Evolutionary conservation across 2,797 vertebrate genomes (phyloP).

Genomic region (Myotis myotis): DNA sequence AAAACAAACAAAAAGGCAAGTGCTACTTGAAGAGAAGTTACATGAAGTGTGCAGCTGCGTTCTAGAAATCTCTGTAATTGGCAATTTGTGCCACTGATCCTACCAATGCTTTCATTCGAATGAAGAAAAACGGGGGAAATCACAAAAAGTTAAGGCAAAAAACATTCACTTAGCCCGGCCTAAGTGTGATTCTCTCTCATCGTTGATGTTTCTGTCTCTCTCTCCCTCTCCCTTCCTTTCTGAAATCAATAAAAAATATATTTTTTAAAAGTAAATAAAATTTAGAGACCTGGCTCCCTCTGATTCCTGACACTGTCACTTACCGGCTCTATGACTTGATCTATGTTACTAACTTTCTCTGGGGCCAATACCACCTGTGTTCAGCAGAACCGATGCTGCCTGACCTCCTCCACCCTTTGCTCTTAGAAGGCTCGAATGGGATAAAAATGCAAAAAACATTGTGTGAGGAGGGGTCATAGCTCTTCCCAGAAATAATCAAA

Average conservation of each 20-base stretch:
- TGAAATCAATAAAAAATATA: no score
- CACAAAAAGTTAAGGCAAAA: not conserved
- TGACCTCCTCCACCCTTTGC: not conserved
- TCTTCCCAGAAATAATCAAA: not conserved
- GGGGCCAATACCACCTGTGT: not conserved
- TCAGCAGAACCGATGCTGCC: not conserved
- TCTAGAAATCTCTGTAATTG: not conserved
- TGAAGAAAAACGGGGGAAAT: not conserved
- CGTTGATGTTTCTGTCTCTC: no score
- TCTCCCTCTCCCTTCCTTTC: no score
- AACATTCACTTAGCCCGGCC: not conserved
- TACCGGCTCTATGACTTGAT: not conserved
- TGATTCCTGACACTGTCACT: not conserved
- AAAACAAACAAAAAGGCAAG: slow-evolving; percentile 15
- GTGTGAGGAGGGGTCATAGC: not conserved
- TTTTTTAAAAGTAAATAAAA: not conserved
- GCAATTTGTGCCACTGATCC: not conserved
- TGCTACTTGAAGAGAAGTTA: not conserved
- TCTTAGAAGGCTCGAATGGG: not conserved
- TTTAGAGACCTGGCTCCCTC: not conserved
- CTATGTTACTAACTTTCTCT: not conserved
- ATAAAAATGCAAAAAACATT: not conserved
- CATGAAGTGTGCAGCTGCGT: not conserved
- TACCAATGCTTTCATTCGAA: not conserved
- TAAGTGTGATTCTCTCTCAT: no score